These are phyloP conservation scores for Aplocera efformata DNA, from an alignment of 2,888 invertebrate species.

Conservation along the genomic window DNA sequence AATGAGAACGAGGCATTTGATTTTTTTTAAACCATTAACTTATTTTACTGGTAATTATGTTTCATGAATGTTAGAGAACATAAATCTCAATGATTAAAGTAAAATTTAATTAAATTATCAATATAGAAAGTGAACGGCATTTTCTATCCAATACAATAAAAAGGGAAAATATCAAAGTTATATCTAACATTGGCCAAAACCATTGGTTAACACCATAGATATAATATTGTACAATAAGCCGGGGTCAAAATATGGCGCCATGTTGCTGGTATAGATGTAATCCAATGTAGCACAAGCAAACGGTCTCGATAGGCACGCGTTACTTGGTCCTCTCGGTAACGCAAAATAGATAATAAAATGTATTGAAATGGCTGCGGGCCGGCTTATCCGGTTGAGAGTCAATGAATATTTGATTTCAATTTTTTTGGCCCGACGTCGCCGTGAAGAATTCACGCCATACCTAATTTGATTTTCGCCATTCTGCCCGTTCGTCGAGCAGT, in stretches of 20 bases:
- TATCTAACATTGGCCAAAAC: too few relatives aligned
- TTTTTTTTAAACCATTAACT: too few relatives aligned
- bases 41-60: too few relatives aligned
- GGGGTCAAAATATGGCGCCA: constrained; percentile 1
- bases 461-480: constrained; percentile 81
- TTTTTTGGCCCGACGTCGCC: constrained; percentile 75
- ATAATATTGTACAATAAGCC: neutral
- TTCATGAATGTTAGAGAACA: too few relatives aligned
- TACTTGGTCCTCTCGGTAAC: constrained; percentile 45
- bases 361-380: constrained; percentile 78
- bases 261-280: constrained; percentile 8
- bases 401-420: constrained; percentile 81
- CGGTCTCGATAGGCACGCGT: constrained; percentile 43
- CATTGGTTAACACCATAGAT: too few relatives aligned
- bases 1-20: too few relatives aligned
- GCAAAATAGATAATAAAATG: constrained; percentile 79
- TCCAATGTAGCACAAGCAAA: constrained; percentile 31
- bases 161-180: too few relatives aligned
- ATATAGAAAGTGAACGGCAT: too few relatives aligned
- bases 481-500: constrained; percentile 74
- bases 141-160: too few relatives aligned
- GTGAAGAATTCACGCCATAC: constrained; percentile 80
- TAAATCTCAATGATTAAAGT: too few relatives aligned
- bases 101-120: too few relatives aligned
- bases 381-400: constrained; percentile 80